Evolutionary conservation across 2,797 vertebrate species (phyloP).

Genomic region (Parambassis ranga): DNA sequence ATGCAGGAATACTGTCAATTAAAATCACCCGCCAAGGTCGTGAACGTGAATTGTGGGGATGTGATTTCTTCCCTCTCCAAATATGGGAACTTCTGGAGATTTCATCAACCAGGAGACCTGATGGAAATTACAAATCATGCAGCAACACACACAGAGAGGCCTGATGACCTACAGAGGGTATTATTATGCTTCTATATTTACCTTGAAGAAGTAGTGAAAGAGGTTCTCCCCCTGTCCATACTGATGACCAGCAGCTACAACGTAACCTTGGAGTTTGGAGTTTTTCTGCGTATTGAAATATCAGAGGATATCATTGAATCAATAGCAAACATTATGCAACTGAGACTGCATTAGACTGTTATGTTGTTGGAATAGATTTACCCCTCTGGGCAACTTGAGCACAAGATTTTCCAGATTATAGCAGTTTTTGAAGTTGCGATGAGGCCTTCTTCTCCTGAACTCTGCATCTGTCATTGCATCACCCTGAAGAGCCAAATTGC

Average conservation of each 20-base stretch:
- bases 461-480: conserved; percentile 87
- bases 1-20: background rate
- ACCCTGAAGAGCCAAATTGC: conserved; percentile 72
- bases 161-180: background rate
- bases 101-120: conserved; percentile 88
- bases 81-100: conserved; percentile 81
- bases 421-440: conserved; percentile 84
- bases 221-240: conserved; percentile 90
- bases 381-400: conserved; percentile 84
- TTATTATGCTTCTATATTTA: conserved; percentile 51
- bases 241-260: conserved; percentile 86
- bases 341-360: background rate
- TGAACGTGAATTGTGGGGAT: conserved; percentile 89
- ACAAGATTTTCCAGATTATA: conserved; percentile 87
- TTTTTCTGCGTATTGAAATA: conserved; percentile 67
- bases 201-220: conserved; percentile 94
- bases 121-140: background rate
- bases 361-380: too few species aligned
- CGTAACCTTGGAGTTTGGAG: conserved; percentile 80
- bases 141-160: background rate
- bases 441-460: conserved; percentile 84
- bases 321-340: background rate
- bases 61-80: conserved; percentile 85
- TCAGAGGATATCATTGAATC: background rate
- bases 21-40: conserved; percentile 86